Evolutionary conservation across 2,797 vertebrate species (phyloP), one percentile per base, ranked within the genome.

Genomic region (Chaunax sp.): DNA sequence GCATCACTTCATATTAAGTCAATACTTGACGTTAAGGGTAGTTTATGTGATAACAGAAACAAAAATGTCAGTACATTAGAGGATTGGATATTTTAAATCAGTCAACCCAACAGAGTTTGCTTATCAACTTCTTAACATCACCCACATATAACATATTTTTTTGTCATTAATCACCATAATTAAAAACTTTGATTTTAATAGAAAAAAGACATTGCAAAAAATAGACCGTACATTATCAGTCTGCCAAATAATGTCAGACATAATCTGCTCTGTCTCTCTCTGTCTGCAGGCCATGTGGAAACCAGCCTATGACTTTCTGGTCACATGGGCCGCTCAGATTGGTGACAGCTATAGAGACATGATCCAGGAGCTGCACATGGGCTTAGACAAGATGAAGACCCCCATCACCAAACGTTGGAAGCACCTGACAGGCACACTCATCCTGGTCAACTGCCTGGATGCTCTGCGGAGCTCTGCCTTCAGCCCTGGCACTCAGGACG

Each of bases 351-450:
- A 98, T 90, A 87, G 97, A 0, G 98, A 99, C 0, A 95, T 99
- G 77, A 96, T 98, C 88, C 98, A 99, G 86, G 98, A 99, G 83
- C 93, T 99, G 46, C 98, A 99, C 88, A 86, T 90, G 0, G 97
- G 96, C 41, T 90, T 99, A 75, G 98, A 99, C 91, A 96, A 92
- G 83, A 99, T 99, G 97, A 97, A 96, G 80, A 97, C 88, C 81
- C 97, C 98, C 72, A 96, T 98, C 91, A 98, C 97, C 73, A 97
- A 95, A 54, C 96, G 95, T 74, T 99, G 98, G 98, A 98, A 96
- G 63, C 98, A 99, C 87, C 95, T 99, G 80, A 98, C 97, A 0
- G 98, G 98, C 64, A 94, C 97, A 0, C 91, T 99, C n/a, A 95
- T 99, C 83, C 94, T 99, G 1, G 97, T 99, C 73, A 96, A 98